Evolutionary conservation across 92 coral and sea anemone species (phyloP).

Genomic region (Paramuricea clavata): DNA sequence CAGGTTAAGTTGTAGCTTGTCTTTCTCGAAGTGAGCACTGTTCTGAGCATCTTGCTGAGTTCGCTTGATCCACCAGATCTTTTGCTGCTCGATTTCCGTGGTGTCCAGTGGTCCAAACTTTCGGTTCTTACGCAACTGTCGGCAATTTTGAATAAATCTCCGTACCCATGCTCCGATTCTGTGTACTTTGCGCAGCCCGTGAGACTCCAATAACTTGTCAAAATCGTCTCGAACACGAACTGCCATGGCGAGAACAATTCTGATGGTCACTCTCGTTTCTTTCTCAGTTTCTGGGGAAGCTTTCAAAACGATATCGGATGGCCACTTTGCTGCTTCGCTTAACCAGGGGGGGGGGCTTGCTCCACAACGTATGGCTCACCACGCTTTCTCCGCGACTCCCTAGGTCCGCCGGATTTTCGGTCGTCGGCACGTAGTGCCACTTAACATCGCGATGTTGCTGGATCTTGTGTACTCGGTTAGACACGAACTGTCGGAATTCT

Average conservation of each 20-base stretch:
- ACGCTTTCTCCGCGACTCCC: not conserved
- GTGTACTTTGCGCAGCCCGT: slow-evolving; percentile 18
- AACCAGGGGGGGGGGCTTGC: no score
- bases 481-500: not conserved
- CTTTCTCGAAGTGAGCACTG: slow-evolving; percentile 34
- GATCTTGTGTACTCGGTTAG: not conserved
- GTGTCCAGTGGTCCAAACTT: slow-evolving; percentile 55
- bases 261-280: no score
- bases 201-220: slow-evolving; percentile 23
- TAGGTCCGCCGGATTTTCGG: not conserved
- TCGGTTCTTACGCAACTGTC: not conserved
- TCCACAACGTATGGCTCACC: not conserved
- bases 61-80: slow-evolving; percentile 50
- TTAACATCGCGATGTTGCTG: not conserved
- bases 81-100: slow-evolving; percentile 41
- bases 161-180: slow-evolving; percentile 61
- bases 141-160: slow-evolving; percentile 56
- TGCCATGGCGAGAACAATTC: slow-evolving; percentile 22
- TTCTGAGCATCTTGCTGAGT: slow-evolving; percentile 38
- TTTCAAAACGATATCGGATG: not conserved
- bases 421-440: not conserved
- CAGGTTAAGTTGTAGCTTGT: slow-evolving; percentile 51
- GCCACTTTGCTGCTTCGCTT: not conserved
- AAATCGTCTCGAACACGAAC: not conserved
- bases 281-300: no score